phyloP scores from a whole-genome alignment of 1,140 invertebrate species.

The Gryon sp. region DNA sequence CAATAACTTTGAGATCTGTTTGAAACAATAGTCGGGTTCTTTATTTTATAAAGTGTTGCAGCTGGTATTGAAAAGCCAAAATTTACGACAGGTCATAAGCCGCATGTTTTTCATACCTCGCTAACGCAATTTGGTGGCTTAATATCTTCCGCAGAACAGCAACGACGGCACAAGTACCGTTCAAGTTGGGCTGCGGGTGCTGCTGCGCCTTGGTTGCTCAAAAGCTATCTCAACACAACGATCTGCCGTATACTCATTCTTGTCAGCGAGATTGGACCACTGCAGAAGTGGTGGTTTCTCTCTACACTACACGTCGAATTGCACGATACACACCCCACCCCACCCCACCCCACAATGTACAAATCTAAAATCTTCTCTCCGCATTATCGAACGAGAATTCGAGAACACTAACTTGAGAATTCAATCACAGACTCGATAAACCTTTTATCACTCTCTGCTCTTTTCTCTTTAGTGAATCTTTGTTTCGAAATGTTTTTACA shows the following conservation, averaged over 20 bases:
- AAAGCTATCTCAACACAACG: conserved; percentile 38
- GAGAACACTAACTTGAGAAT: conserved; percentile 55
- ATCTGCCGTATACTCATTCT: conserved; percentile 28
- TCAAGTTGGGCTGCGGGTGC: conserved; percentile 44
- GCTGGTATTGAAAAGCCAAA: conserved; percentile 56
- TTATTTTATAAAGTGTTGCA: conserved; percentile 43
- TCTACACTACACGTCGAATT: conserved; percentile 51
- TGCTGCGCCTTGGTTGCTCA: conserved; percentile 41
- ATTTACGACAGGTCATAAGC: conserved; percentile 57
- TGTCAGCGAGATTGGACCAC: conserved; percentile 54
- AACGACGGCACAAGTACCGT: conserved; percentile 52
- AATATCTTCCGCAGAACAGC: conserved; percentile 61
- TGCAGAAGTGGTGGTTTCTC: conserved; percentile 40
- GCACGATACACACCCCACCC: conserved; percentile 62
- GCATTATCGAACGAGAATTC: conserved; percentile 34
- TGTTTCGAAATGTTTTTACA: conserved; percentile 14
- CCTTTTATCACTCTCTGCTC: conserved; percentile 28
- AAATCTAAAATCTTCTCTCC: conserved; percentile 38
- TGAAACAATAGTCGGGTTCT: conserved; percentile 30
- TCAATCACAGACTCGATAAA: conserved; percentile 58
- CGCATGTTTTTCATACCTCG: conserved; percentile 53
- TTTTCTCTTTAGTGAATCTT: conserved; percentile 12
- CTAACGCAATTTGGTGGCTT: conserved; percentile 59
- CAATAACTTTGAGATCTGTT: conserved; percentile 12
- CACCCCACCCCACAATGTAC: conserved; percentile 20